Base-by-base conservation (phyloP, 2,888 invertebrate genomes). In the Philopedon plagiatum region DNA sequence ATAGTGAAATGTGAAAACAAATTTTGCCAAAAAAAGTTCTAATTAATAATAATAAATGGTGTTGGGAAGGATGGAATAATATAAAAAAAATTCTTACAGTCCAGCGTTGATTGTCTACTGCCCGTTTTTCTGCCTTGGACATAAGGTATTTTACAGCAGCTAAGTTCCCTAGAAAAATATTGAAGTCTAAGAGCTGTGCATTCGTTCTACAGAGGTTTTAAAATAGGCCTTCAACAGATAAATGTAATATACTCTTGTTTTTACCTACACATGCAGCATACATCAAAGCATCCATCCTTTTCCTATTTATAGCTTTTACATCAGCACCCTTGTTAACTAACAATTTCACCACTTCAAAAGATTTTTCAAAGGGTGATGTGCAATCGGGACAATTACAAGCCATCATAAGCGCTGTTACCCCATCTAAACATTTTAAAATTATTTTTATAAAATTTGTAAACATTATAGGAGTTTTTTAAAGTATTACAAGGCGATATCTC, bases 201-300 rank as follows among this genome's bases (percentile, higher is more conserved):
- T n/a, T n/a, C n/a, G n/a, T n/a, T n/a, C n/a, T n/a, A n/a, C n/a
- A n/a, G n/a, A n/a, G n/a, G n/a, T n/a, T n/a, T n/a, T n/a, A n/a
- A n/a, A n/a, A n/a, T n/a, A n/a, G n/a, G n/a, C n/a, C n/a, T n/a
- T n/a, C n/a, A n/a, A n/a, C n/a, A n/a, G n/a, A n/a, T n/a, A n/a
- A n/a, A n/a, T n/a, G n/a, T n/a, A n/a, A n/a, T n/a, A n/a, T n/a
- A n/a, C n/a, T 21, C 4, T n/a, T 41, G 15, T 41, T 1, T 83
- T 49, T 70, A 73, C 73, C 73, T 56, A 23, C 57, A 54, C 58
- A 44, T 37, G 90, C 88, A 3, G 92, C 91, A 76, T 87, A 87
- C 91, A 92, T 91, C 0, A 92, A 81, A 5, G 91, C 88, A 41
- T 90, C 91, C 81, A 88, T 88, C 9, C 90, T 88, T 79, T 87